Percentiles rank a stretch among this genome's conserved stretches.
Evolutionary conservation across 2,113 vertebrate species (phyloP).

Genomic region (Silurus glanis): DNA sequence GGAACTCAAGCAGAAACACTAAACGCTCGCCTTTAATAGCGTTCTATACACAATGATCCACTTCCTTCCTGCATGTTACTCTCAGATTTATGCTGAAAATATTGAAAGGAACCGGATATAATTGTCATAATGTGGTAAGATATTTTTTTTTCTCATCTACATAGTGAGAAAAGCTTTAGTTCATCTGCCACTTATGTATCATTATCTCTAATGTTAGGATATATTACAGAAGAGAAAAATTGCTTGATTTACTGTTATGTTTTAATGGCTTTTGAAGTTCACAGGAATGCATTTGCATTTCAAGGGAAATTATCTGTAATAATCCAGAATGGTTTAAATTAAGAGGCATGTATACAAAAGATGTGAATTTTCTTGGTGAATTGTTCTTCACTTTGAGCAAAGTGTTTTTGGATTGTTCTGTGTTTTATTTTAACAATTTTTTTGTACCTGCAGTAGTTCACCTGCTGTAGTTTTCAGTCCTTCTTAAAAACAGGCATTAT

Average conservation of each 20-base stretch:
- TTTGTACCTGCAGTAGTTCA: background rate
- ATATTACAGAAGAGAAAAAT: background rate
- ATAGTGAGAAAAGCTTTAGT: background rate
- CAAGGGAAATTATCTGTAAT: background rate
- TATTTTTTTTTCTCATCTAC: slow-evolving; percentile 8
- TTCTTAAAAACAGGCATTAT: background rate
- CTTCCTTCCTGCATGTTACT: background rate
- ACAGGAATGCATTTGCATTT: background rate
- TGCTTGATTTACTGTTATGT: background rate
- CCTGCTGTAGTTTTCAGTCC: background rate
- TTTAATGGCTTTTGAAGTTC: background rate
- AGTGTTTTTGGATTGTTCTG: background rate
- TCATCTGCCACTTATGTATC: background rate
- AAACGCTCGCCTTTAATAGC: background rate
- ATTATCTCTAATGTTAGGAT: background rate
- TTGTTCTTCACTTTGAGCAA: background rate
- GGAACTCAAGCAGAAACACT: background rate
- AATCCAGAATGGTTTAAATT: background rate
- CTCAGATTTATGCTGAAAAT: slow-evolving; percentile 60
- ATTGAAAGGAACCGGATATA: slow-evolving; percentile 46
- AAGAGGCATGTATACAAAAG: background rate
- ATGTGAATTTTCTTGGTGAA: background rate
- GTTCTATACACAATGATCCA: background rate
- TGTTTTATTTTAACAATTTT: background rate
- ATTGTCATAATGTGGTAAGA: slow-evolving; percentile 63